A percentile compares a stretch with the other conserved stretches of the same genome.
These are phyloP conservation scores for Beris chalybata DNA, from an alignment of 2,888 invertebrate genomes.

Conservation along the genomic window DNA sequence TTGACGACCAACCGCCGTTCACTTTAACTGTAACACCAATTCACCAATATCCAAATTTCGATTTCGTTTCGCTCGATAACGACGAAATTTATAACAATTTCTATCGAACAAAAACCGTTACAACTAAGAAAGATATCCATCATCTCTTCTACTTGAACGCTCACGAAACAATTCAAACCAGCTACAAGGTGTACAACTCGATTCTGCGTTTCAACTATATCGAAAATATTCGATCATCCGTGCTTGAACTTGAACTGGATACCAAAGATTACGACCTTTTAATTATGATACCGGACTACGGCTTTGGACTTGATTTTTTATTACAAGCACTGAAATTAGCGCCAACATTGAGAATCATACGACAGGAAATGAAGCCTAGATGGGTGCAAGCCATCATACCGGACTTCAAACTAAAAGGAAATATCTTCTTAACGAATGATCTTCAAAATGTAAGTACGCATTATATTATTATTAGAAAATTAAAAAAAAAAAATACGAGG, in stretches of 20 bases:
- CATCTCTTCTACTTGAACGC: conserved; percentile 54
- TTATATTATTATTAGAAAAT: neutral
- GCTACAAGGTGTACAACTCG: conserved; percentile 76
- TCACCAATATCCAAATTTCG: conserved; percentile 8
- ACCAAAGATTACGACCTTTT: conserved; percentile 77
- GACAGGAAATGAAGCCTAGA: conserved; percentile 68
- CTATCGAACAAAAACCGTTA: conserved; percentile 28
- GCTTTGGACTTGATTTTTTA: conserved; percentile 66
- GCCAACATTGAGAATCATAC: conserved; percentile 67
- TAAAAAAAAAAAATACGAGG: neutral
- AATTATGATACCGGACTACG: conserved; percentile 69
- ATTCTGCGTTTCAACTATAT: conserved; percentile 76
- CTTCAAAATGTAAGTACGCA: conserved; percentile 70
- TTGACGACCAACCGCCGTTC: conserved; percentile 9
- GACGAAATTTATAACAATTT: conserved; percentile 5
- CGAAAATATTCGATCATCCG: conserved; percentile 70
- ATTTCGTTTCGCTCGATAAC: conserved; percentile 12
- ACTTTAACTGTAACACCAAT: conserved; percentile 20
- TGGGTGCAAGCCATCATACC: conserved; percentile 78
- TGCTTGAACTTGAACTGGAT: conserved; percentile 77
- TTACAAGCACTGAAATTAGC: conserved; percentile 65
- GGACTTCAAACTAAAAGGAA: conserved; percentile 77
- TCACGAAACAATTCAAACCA: conserved; percentile 60
- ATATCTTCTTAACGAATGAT: conserved; percentile 77
- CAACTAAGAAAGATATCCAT: conserved; percentile 34